Percentiles rank a stretch among this genome's conserved stretches.
Conservation (phyloP, 2,797 vertebrate genomes). For the Notamacropus eugenii region DNA sequence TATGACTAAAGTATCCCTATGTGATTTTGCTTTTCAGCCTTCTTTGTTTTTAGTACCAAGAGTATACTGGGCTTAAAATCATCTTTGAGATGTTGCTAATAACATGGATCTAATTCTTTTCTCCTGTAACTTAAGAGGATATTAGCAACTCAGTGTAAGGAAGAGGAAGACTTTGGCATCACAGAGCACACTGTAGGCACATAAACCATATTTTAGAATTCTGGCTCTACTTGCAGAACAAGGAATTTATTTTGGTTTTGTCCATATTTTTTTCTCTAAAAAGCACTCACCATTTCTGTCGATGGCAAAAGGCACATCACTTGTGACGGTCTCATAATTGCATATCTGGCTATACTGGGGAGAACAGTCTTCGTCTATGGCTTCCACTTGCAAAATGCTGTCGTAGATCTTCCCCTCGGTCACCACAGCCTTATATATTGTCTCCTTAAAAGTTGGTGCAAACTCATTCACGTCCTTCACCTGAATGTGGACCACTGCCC, state of each 20-base stretch:
- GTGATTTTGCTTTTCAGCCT: background rate
- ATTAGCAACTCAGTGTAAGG: background rate
- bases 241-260: background rate
- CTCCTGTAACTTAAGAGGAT: background rate
- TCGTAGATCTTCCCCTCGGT: slow-evolving; percentile 97
- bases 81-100: background rate
- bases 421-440: slow-evolving; percentile 90
- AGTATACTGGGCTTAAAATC: background rate
- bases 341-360: slow-evolving; percentile 98
- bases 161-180: background rate
- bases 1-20: background rate
- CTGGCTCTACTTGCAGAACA: background rate
- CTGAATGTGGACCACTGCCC: slow-evolving; percentile 97
- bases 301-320: slow-evolving; percentile 93
- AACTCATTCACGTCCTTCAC: slow-evolving; percentile 98
- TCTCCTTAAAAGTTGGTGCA: slow-evolving; percentile 93
- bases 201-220: background rate
- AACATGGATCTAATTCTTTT: background rate
- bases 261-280: background rate
- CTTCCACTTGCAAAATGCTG: slow-evolving; percentile 97
- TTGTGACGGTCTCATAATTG: slow-evolving; percentile 94
- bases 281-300: slow-evolving; percentile 94
- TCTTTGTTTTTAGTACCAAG: background rate
- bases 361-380: slow-evolving; percentile 95
- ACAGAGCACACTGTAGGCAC: background rate